Base-by-base conservation (phyloP, 2,888 invertebrate species). In the Cosmia pyralina region DNA sequence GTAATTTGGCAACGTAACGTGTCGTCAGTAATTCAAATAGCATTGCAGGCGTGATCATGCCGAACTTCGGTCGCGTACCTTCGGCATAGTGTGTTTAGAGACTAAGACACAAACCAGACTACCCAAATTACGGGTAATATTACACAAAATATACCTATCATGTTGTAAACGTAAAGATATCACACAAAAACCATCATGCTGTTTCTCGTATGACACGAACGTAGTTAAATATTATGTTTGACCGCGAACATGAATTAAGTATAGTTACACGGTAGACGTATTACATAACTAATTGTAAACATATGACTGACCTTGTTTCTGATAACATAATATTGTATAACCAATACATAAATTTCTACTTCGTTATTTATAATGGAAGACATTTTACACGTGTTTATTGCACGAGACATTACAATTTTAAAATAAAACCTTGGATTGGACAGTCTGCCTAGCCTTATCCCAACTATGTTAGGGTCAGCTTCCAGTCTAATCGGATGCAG, bases 221-320 rank as follows among this genome's bases (percentile, higher is more conserved):
- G 28, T 28, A 28, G 28, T 28, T 28, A 28, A 28, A 28, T 28
- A 28, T 28, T 28, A 28, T 28, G 28, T 28, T 28, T 38, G 66
- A 28, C 34, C 66, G 38, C 46, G 15, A 76, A 38, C 6, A 15
- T 53, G 13, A 77, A 22, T 76, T 71, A n/a, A n/a, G n/a, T n/a
- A 72, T 38, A 38, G 22, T 72, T 38, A 72, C 53, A 55, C 44
- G n/a, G 13, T 53, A 19, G 11, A 38, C 38, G 34, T 41, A 69
- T 78, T 79, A 74, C 34, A 50, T 71, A 74, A 74, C 22, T 11
- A 57, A 78, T 50, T 70, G 50, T 70, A 50, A 17, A 73, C 57
- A 71, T n/a, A n/a, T 22, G 13, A 3, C 19, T 58, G 79, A 70
- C 73, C 79, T 73, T 73, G 55, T 11, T 22, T 22, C 19, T 57